phyloP scores from a whole-genome alignment of 2,797 vertebrate genomes.

The Corythornis leucogaster region DNA sequence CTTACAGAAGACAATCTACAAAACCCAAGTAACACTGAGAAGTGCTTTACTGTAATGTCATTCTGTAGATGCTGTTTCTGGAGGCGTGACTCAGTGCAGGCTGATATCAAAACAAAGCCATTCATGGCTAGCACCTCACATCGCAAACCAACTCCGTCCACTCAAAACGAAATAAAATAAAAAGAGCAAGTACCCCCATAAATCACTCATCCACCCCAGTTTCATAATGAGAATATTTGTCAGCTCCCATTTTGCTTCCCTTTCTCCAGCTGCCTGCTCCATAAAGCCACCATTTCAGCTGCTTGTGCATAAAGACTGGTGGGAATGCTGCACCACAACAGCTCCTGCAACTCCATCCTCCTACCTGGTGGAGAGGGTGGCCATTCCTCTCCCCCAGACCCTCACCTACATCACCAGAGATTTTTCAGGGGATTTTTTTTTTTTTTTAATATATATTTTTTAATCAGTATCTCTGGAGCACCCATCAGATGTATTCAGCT shows the following conservation, averaged over 20 bases:
- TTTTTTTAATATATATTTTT: not conserved
- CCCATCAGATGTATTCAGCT: not conserved
- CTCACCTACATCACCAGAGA: rapidly evolving
- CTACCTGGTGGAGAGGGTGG: not conserved
- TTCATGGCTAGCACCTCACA: not conserved
- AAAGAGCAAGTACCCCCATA: not conserved
- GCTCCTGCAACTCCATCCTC: not conserved
- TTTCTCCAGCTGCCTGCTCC: slow-evolving; percentile 1
- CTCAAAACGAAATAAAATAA: not conserved
- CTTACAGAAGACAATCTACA: not conserved
- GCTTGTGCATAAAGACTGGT: not conserved
- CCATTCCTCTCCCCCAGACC: not conserved
- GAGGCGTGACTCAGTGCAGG: not conserved
- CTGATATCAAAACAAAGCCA: slow-evolving; percentile 12
- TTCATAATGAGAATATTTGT: slow-evolving; percentile 6
- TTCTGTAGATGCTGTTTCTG: slow-evolving; percentile 10
- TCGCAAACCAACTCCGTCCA: not conserved
- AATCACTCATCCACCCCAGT: slow-evolving; percentile 29
- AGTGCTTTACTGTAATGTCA: not conserved
- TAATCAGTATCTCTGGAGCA: not conserved
- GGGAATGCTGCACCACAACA: not conserved
- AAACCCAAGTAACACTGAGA: not conserved
- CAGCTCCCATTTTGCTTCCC: slow-evolving; percentile 37
- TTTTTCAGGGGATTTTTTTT: not conserved
- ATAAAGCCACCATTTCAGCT: slow-evolving; percentile 60